These are phyloP conservation scores for Tetragnatha versicolor DNA, from an alignment of 1,140 invertebrate genomes.

Conservation along the genomic window DNA sequence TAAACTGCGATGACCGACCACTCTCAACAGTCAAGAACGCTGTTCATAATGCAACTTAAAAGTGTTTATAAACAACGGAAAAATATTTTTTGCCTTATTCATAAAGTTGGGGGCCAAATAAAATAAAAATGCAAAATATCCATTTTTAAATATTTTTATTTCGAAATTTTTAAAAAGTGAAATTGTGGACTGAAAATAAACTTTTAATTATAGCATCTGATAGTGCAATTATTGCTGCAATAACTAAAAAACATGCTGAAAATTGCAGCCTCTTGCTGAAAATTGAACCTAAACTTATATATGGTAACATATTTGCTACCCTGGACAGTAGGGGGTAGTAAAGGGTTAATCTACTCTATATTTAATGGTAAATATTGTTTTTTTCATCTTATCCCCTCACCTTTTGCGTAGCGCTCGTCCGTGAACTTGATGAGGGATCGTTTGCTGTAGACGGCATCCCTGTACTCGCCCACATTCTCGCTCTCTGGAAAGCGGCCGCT, in stretches of 20 bases:
- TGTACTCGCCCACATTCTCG: slow-evolving; percentile 86
- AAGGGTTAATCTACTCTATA: slow-evolving; percentile 72
- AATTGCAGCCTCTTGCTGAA: too few species aligned
- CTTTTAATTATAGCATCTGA: not conserved
- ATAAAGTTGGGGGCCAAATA: too few species aligned
- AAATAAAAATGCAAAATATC: not conserved
- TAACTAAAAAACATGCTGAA: too few species aligned
- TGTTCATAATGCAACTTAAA: too few species aligned
- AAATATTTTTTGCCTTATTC: too few species aligned
- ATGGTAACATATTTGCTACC: not conserved
- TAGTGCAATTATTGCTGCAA: too few species aligned
- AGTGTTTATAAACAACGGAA: too few species aligned
- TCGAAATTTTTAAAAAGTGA: not conserved
- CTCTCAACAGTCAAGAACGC: too few species aligned
- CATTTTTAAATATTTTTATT: not conserved
- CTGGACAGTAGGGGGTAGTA: not conserved
- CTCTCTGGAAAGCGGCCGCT: slow-evolving; percentile 90
- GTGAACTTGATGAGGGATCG: slow-evolving; percentile 73
- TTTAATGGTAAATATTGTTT: too few species aligned
- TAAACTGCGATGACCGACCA: too few species aligned
- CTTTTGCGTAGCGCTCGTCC: slow-evolving; percentile 61
- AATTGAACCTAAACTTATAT: not conserved
- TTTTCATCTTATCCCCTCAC: too few species aligned
- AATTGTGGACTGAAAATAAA: not conserved
- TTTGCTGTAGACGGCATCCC: slow-evolving; percentile 80